Evolutionary conservation across 2,113 vertebrate species (phyloP).

Genomic region (Holacanthus passer): DNA sequence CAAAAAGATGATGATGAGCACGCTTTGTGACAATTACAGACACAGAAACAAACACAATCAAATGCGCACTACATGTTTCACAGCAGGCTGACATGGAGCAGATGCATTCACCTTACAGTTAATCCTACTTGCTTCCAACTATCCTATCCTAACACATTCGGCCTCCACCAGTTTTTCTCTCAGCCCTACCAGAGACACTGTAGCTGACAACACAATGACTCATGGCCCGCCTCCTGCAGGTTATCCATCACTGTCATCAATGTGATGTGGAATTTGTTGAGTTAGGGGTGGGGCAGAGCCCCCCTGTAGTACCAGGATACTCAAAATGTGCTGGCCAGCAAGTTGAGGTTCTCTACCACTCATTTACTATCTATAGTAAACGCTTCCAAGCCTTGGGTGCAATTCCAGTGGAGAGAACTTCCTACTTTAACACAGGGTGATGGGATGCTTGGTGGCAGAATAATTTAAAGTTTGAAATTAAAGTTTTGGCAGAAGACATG

Average conservation of each 20-base stretch:
- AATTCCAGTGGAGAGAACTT: neutral
- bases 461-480: neutral
- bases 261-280: slow-evolving; percentile 1
- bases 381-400: neutral
- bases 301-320: neutral
- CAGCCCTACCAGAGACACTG: neutral
- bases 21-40: neutral
- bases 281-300: neutral
- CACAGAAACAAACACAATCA: neutral
- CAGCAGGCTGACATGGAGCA: neutral
- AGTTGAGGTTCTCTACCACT: neutral
- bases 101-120: neutral
- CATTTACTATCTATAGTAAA: neutral
- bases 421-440: neutral
- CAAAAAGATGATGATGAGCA: neutral
- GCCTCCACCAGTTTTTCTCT: neutral
- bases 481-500: neutral
- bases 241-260: slow-evolving; percentile 17
- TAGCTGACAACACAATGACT: slow-evolving; percentile 3
- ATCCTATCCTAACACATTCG: neutral
- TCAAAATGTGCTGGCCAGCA: neutral
- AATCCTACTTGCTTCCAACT: neutral
- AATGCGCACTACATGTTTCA: neutral
- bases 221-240: neutral
- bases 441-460: neutral